Evolutionary conservation across 1,140 invertebrate species (phyloP), one percentile per base, ranked within the genome.

Genomic region (Meloidogyne floridensis): DNA sequence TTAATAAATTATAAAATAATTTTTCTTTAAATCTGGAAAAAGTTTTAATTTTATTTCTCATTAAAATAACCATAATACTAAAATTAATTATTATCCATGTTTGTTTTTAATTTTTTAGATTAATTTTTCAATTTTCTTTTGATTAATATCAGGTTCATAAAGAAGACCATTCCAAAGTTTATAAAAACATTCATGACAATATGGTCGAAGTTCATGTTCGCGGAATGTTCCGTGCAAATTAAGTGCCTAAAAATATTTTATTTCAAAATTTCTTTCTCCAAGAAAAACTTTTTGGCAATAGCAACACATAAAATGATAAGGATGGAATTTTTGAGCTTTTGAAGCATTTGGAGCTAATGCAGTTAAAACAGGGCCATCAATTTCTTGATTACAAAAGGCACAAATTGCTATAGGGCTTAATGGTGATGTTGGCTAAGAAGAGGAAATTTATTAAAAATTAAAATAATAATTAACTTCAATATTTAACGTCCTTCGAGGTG

Each of bases 261-360:
- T 72, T 42, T 10, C 0, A 73, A 51, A 72, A 20, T 47, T 6
- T 18, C 18, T 32, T 72, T 32, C 8, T 4, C 3, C 42, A 72
- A 79, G n/a, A 15, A 56, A 5, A 51, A 86, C 85, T 77, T 89
- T 89, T 75, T 89, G 88, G 77, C 88, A 89, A 74, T 89, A 89
- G 54, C 81, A 90, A 80, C 88, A 89, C 87, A 88, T 87, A 82
- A 89, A 85, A 72, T 77, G 83, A 72, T 85, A 86, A 11, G 89
- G 90, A 80, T 89, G 88, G 83, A 90, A 89, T 72, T 90, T 90
- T 77, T 90, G 88, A n/a, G 88, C 88, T 75, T 83, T 75, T 42
- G 82, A 81, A 6, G 87, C 81, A 77, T 89, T 89, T 9, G 88
- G 88, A 11, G 88, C 88, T 56, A 89, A 79, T 9, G 88, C 88